Evolutionary conservation across 2,797 vertebrate species (phyloP), one percentile per base, ranked within the genome.

Genomic region (Channa striata): DNA sequence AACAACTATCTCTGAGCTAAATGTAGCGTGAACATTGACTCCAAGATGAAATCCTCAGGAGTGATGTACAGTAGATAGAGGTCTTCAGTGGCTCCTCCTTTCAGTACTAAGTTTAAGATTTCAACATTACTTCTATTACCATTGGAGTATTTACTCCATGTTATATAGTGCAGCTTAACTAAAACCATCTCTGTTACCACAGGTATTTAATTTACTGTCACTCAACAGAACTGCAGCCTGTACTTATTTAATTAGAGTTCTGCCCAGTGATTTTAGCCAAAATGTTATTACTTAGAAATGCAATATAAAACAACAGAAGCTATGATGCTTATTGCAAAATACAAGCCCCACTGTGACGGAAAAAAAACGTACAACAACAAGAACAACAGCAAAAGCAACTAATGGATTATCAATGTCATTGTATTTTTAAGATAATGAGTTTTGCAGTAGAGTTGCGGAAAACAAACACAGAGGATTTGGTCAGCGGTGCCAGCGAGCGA

Each of bases 21-120:
- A 75, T 2, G 36, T 25, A 50, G 48, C 70, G 44, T n/a, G 58
- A 83, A 77, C 43, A 42, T 39, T 54, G 62, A 72, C 61, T 77
- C 33, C 1, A 48, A 71, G 72, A 82, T 77, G 39, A 81, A 81
- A 56, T 58, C 77, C 70, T 19, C 64, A 64, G 59, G 58, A 78
- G 16, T 17, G 44, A 77, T 70, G 56, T 53, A 68, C 64, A 81
- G 74, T 34, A 49, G 48, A 43, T 43, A 16, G 16, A 43, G 20
- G 52, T 63, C 67, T 58, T 65, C 52, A 72, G 70, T 43, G 57
- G 47, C 34, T 61, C 54, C 39, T 73, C 42, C 73, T 61, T 74
- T 69, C 49, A 23, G 51, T 23, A 36, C 8, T 57, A 34, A 12
- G 11, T 57, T 51, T 4, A 20, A 8, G 63, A 5, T 43, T 40